Evolutionary conservation across 1,140 invertebrate species (phyloP).

Genomic region (Scaptodrosophila lebanonensis): DNA sequence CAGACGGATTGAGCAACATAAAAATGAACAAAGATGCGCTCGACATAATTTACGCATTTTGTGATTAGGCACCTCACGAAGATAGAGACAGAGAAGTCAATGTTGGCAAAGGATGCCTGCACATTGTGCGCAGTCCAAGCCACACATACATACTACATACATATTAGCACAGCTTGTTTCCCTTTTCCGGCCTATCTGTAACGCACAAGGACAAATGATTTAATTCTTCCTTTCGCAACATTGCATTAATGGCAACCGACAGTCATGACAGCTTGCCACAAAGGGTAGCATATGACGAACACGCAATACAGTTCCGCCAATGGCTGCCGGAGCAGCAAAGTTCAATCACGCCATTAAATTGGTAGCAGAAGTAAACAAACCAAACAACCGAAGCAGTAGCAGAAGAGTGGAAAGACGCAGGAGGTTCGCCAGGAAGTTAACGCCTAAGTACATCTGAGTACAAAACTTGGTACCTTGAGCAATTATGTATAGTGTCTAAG

Average conservation of each 20-base stretch:
- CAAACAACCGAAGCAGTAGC: too few species aligned
- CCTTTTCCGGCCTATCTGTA: conserved; percentile 59
- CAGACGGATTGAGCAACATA: conserved; percentile 2
- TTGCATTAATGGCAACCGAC: conserved; percentile 33
- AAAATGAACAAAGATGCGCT: conserved; percentile 55
- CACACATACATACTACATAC: neutral
- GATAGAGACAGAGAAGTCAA: conserved; percentile 1
- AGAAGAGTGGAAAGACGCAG: too few species aligned
- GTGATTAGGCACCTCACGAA: conserved; percentile 61
- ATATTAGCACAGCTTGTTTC: neutral
- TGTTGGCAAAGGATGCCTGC: conserved; percentile 21
- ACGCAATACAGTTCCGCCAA: too few species aligned
- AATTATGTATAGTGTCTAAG: too few species aligned
- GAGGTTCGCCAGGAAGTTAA: too few species aligned
- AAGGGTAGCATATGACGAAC: too few species aligned
- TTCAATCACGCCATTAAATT: too few species aligned
- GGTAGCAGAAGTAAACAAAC: too few species aligned
- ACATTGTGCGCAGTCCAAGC: neutral
- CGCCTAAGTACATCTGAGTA: too few species aligned
- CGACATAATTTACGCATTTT: conserved; percentile 75
- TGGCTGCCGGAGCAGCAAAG: too few species aligned
- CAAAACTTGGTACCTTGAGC: too few species aligned
- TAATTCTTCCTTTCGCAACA: conserved; percentile 57
- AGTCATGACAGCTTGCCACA: conserved; percentile 36
- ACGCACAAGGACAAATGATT: conserved; percentile 72